Percentiles rank a stretch among this genome's conserved stretches.
Conservation (phyloP, 2,888 invertebrate genomes). For the Nephrotoma guestfalica region DNA sequence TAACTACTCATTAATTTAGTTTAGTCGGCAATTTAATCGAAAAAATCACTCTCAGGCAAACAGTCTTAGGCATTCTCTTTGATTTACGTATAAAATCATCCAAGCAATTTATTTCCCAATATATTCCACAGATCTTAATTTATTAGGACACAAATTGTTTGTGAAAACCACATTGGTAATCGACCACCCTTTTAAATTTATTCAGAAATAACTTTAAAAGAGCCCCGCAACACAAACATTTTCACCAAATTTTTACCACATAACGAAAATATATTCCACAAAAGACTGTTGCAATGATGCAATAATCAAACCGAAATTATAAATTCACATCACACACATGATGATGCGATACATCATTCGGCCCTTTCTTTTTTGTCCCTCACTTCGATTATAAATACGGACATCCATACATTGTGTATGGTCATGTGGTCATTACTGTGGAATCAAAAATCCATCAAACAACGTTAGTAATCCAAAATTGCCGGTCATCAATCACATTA, state of each 20-base stretch:
- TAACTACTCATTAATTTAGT: too few relatives aligned
- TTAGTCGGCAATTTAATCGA: too few relatives aligned
- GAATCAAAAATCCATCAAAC: neutral
- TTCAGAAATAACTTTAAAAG: too few relatives aligned
- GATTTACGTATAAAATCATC: too few relatives aligned
- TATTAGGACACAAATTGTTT: too few relatives aligned
- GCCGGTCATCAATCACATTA: neutral
- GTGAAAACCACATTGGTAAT: too few relatives aligned
- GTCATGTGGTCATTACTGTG: neutral
- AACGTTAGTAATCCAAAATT: neutral
- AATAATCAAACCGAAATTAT: neutral
- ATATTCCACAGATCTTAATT: too few relatives aligned
- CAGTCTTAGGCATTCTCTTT: too few relatives aligned
- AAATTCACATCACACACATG: neutral
- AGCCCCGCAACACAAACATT: neutral
- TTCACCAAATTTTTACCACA: neutral
- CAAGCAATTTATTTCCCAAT: too few relatives aligned
- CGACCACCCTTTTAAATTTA: too few relatives aligned
- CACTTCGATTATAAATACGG: neutral
- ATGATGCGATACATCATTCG: neutral
- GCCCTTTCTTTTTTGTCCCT: neutral
- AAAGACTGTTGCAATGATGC: neutral
- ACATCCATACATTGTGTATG: neutral
- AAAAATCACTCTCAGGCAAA: too few relatives aligned
- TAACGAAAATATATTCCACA: neutral